Base-by-base conservation (phyloP, 2,888 invertebrate genomes). In the Selenia dentaria region DNA sequence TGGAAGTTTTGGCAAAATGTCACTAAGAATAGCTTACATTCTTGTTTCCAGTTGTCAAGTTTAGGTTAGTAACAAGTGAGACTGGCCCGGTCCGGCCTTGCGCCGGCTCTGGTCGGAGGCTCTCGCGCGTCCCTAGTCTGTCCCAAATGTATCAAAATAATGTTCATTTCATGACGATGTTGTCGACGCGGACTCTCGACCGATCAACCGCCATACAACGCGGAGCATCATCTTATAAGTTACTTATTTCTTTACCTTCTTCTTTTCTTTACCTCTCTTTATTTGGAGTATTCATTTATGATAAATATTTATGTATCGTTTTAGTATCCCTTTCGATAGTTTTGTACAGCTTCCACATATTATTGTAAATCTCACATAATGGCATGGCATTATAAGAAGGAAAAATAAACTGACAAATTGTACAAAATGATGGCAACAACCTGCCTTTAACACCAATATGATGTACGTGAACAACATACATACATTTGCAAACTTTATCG, bases 321-420 rank as follows among this genome's bases (percentile, higher is more conserved):
- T 50, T 43, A 8, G 36, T 24, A 12, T 32, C 34, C 40, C 48
- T 27, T 45, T 36, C 36, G 18, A 45, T 26, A 33, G 40, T 28
- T 76, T 74, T 79, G 77, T 79, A 74, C 74, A 74, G 81, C 87
- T 88, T 87, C 87, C 88, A 88, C 82, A 87, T 87, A 88, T 87
- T 87, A 85, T 87, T 87, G 66, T 69, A 69, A 70, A 83, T 85
- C 83, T 86, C 86, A 79, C 80, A 68, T 68, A 45, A 74, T 82
- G 83, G 83, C 82, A 72, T 48, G 14, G 47, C 38, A 42, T 54
- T 36, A 34, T 44, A 38, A 36, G 34, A 27, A 47, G 32, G 34
- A 10, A 12, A 18, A 28, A 28, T 22, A 28, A 26, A 33, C 28
- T 31, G 16, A 26, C 36, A 13, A 12, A 34, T 33, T 37, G 20